phyloP scores from a whole-genome alignment of 2,888 invertebrate genomes.

The Drosophila kokeensis region DNA sequence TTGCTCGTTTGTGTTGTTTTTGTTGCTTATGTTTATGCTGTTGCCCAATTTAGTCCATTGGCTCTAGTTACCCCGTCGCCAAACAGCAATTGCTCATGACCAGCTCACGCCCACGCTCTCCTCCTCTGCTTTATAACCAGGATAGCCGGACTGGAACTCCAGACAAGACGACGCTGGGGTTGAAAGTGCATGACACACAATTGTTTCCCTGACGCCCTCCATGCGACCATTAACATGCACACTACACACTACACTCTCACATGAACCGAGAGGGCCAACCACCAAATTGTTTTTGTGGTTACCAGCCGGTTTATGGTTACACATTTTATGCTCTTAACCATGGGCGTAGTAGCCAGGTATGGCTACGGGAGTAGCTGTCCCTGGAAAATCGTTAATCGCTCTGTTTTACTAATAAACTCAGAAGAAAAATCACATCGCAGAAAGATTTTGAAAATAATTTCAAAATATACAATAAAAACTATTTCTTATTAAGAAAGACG shows the following conservation, averaged over 20 bases:
- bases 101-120: slow-evolving; percentile 19
- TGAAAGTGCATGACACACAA: slow-evolving; percentile 82
- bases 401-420: neutral
- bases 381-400: neutral
- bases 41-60: slow-evolving; percentile 73
- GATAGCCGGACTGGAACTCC: slow-evolving; percentile 12
- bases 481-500: too few relatives aligned
- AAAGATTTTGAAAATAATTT: neutral
- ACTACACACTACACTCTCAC: slow-evolving; percentile 1
- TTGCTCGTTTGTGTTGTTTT: neutral
- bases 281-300: slow-evolving; percentile 76
- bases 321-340: slow-evolving; percentile 39
- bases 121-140: neutral
- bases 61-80: slow-evolving; percentile 53
- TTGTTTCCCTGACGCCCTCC: slow-evolving; percentile 49
- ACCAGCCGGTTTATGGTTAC: slow-evolving; percentile 74
- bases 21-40: slow-evolving; percentile 13
- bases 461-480: neutral
- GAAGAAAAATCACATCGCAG: neutral
- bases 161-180: slow-evolving; percentile 69
- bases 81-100: slow-evolving; percentile 63
- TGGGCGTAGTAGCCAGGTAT: neutral
- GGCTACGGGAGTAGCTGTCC: neutral
- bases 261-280: slow-evolving; percentile 9
- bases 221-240: slow-evolving; percentile 63